These are phyloP conservation scores for Crocodylus rhombifer DNA, from an alignment of 2,797 vertebrate genomes.

Conservation along the genomic window DNA sequence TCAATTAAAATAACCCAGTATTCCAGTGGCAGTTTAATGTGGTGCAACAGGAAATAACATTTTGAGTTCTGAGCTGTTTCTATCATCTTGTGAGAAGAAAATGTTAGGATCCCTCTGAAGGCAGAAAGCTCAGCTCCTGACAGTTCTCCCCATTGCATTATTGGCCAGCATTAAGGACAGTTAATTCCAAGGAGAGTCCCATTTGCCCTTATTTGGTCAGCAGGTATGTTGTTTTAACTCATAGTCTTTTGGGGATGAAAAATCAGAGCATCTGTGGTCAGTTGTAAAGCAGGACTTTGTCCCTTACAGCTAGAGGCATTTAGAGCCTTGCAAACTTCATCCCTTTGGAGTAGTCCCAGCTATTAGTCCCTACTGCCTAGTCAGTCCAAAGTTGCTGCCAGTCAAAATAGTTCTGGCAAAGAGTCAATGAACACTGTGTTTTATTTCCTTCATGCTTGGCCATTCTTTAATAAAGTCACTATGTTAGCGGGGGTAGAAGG, in stretches of 20 bases:
- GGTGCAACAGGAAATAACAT: background rate
- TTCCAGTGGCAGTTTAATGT: background rate
- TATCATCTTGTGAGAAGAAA: background rate
- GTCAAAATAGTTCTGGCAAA: background rate
- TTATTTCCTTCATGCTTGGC: background rate
- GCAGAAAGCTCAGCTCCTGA: background rate
- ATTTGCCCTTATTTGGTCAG: slow-evolving; percentile 13
- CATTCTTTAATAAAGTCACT: background rate
- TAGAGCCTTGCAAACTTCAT: accelerated
- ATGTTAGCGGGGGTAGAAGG: background rate
- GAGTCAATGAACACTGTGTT: slow-evolving; percentile 41
- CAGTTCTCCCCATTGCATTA: background rate
- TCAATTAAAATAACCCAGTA: background rate
- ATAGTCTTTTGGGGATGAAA: background rate
- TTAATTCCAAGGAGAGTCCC: background rate
- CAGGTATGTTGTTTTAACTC: background rate
- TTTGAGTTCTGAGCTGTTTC: background rate
- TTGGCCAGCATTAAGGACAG: background rate
- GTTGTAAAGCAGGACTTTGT: background rate
- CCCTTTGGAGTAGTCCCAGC: background rate
- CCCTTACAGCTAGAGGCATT: slow-evolving; percentile 11
- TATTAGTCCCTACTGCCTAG: background rate
- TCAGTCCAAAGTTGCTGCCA: background rate
- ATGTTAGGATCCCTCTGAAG: background rate
- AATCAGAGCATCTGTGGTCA: background rate